phyloP scores from a whole-genome alignment of 2,113 vertebrate genomes.

The Dissostichus mawsoni region DNA sequence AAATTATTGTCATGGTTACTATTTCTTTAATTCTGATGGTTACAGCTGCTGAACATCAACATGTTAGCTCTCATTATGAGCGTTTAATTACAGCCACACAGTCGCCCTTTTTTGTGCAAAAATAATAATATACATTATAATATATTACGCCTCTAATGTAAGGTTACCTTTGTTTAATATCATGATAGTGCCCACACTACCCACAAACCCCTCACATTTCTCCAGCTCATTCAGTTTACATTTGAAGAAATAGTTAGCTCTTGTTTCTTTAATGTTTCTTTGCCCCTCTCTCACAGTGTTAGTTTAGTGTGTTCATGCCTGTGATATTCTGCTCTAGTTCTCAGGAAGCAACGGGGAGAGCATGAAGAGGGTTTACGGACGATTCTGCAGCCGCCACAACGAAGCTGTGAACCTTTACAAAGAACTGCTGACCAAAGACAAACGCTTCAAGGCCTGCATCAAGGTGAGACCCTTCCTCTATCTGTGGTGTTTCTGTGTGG shows the following conservation, averaged over 20 bases:
- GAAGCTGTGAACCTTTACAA: constrained; percentile 96
- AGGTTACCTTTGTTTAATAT: not conserved
- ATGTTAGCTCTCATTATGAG: not conserved
- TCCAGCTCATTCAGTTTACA: not conserved
- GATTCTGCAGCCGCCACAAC: constrained; percentile 96
- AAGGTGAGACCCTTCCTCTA: constrained; percentile 83
- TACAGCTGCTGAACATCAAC: not conserved
- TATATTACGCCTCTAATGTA: not conserved
- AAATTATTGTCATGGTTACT: too few species aligned
- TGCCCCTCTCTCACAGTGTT: not conserved
- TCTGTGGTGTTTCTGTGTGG: not conserved
- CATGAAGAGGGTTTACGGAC: constrained; percentile 93
- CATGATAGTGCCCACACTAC: not conserved
- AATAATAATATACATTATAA: too few species aligned
- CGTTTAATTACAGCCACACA: not conserved
- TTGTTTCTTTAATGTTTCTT: not conserved
- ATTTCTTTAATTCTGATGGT: too few species aligned
- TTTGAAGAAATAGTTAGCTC: too few species aligned
- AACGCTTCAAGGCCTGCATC: constrained; percentile 94
- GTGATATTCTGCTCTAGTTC: constrained; percentile 84
- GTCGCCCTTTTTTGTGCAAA: too few species aligned
- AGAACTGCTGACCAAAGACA: constrained; percentile 92
- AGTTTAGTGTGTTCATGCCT: constrained; percentile 8
- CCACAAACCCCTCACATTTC: not conserved
- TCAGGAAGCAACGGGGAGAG: constrained; percentile 89